Evolutionary conservation across 2,888 invertebrate genomes (phyloP).

Genomic region (Brassicogethes aeneus): DNA sequence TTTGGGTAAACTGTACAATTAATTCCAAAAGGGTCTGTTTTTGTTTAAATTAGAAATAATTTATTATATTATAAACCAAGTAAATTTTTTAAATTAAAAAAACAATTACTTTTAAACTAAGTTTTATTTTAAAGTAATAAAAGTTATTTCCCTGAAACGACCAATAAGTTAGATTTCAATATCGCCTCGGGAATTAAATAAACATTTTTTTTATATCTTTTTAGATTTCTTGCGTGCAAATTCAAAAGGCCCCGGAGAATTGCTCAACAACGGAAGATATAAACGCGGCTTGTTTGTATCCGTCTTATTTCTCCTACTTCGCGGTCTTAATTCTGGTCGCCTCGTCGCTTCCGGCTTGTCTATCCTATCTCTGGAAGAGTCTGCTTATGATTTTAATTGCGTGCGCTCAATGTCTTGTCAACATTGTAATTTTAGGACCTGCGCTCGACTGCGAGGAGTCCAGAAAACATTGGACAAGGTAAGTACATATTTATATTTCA

Average conservation of each 20-base stretch:
- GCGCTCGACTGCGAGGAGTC: slow-evolving; percentile 51
- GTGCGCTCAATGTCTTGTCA: slow-evolving; percentile 50
- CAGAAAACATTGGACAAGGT: slow-evolving; percentile 38
- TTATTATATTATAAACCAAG: too few relatives aligned
- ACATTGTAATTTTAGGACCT: slow-evolving; percentile 47
- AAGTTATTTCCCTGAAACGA: too few relatives aligned
- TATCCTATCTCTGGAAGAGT: slow-evolving; percentile 62
- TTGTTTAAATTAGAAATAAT: too few relatives aligned
- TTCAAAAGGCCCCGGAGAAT: slow-evolving; percentile 26
- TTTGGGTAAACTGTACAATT: too few relatives aligned
- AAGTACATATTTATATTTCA: slow-evolving; percentile 2
- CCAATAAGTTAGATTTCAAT: too few relatives aligned
- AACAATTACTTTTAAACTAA: too few relatives aligned
- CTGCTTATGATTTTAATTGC: slow-evolving; percentile 54
- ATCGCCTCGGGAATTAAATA: too few relatives aligned
- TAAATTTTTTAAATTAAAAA: too few relatives aligned
- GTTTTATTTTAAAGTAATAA: too few relatives aligned
- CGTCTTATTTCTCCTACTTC: slow-evolving; percentile 66
- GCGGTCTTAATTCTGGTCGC: slow-evolving; percentile 60
- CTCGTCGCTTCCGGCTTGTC: slow-evolving; percentile 60
- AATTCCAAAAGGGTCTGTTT: too few relatives aligned
- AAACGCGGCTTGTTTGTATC: slow-evolving; percentile 50
- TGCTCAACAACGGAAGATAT: slow-evolving; percentile 33
- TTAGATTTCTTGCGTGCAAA: slow-evolving; percentile 31
- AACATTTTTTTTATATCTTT: too few relatives aligned